Conservation (phyloP, 2,113 vertebrate genomes). For the Myiagra hebetior region DNA sequence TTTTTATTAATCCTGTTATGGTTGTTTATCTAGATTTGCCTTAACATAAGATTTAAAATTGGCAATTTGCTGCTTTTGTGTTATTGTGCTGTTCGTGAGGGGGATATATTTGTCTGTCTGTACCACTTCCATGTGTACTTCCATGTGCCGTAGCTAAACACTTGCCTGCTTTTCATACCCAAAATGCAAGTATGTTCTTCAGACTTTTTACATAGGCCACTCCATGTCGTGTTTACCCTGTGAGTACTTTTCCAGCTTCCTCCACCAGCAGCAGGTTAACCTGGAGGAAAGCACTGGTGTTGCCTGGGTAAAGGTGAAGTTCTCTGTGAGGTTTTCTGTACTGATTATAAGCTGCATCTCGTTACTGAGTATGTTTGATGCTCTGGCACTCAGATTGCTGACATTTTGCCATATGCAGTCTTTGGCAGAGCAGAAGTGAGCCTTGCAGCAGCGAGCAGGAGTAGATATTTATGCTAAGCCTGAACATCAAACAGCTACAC, state of each 20-base stretch:
- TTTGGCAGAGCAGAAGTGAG: conserved; percentile 12
- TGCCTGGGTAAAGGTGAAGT: background rate
- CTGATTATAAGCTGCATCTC: background rate
- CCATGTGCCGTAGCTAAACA: conserved; percentile 32
- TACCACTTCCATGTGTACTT: conserved; percentile 5
- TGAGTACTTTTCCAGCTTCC: conserved; percentile 24
- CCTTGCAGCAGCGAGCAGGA: background rate
- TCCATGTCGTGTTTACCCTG: conserved; percentile 10
- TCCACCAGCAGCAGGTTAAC: background rate
- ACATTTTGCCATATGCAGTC: background rate
- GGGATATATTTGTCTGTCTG: conserved; percentile 21
- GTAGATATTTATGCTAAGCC: background rate
- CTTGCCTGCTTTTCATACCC: background rate
- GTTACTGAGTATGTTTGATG: background rate
- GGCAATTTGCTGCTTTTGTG: conserved; percentile 48
- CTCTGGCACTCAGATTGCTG: background rate
- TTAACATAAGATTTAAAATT: conserved; percentile 35
- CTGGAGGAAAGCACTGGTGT: background rate
- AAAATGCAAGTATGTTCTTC: conserved; percentile 6
- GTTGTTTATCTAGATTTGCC: conserved; percentile 50
- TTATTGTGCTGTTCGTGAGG: conserved; percentile 40
- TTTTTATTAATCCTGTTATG: conserved; percentile 31
- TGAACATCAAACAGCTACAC: background rate
- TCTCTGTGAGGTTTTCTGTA: background rate
- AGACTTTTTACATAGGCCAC: background rate